Conservation (phyloP, 1,140 invertebrate species). For the Aphelenchoides fujianensis region DNA sequence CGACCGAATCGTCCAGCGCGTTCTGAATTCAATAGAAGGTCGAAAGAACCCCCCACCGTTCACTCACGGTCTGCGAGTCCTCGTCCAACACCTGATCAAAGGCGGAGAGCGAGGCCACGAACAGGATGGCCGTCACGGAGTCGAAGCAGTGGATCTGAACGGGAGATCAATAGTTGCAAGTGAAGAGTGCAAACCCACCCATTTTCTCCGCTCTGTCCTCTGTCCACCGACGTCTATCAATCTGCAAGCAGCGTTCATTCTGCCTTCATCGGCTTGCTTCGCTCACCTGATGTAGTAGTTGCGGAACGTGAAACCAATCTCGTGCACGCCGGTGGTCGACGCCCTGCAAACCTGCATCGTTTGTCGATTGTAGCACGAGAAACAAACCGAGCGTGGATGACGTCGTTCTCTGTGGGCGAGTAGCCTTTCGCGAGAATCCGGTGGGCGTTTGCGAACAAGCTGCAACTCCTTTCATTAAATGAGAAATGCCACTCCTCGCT, state of each 20-base stretch:
- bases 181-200: slow-evolving; percentile 12
- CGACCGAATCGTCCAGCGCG: slow-evolving; percentile 40
- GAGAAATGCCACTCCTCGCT: no score
- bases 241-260: slow-evolving; percentile 25
- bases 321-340: slow-evolving; percentile 52
- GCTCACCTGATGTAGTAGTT: slow-evolving; percentile 42
- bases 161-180: not conserved
- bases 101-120: slow-evolving; percentile 39
- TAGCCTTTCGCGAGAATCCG: slow-evolving; percentile 38
- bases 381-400: slow-evolving; percentile 45
- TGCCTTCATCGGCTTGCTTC: not conserved
- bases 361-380: no score
- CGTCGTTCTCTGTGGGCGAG: slow-evolving; percentile 35
- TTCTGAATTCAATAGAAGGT: no score
- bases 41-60: no score
- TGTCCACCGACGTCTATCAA: slow-evolving; percentile 49
- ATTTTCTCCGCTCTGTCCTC: slow-evolving; percentile 47
- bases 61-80: slow-evolving; percentile 46
- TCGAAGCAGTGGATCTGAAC: slow-evolving; percentile 45
- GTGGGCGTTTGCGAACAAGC: slow-evolving; percentile 37
- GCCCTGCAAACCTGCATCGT: no score
- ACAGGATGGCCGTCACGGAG: slow-evolving; percentile 46
- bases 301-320: slow-evolving; percentile 35
- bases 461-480: slow-evolving; percentile 21
- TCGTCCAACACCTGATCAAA: slow-evolving; percentile 49